Conservation (phyloP, 2,113 vertebrate species). For the Brienomyrus brachyistius region DNA sequence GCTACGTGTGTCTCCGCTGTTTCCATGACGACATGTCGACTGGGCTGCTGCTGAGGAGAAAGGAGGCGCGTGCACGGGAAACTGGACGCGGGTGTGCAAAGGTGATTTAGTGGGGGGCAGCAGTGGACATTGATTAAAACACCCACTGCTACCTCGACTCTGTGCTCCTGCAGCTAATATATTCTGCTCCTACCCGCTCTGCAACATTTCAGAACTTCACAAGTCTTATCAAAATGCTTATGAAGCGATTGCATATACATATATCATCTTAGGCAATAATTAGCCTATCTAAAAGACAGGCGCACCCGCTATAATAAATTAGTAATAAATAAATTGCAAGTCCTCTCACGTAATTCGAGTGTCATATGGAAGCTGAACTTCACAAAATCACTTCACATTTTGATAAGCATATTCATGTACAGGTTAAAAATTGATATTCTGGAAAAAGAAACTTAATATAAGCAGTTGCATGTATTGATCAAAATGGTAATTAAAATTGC, state of each 20-base stretch:
- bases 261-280: not conserved
- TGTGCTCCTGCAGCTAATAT: not conserved
- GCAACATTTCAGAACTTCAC: constrained; percentile 4
- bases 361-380: not conserved
- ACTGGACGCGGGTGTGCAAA: constrained; percentile 47
- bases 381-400: constrained; percentile 10
- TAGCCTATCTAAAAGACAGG: not conserved
- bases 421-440: constrained; percentile 28
- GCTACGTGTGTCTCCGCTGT: constrained; percentile 61
- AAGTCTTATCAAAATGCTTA: not conserved
- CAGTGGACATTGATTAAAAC: constrained; percentile 16
- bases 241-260: not conserved
- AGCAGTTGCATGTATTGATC: not conserved
- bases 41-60: constrained; percentile 51
- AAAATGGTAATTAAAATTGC: not conserved
- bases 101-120: constrained; percentile 26
- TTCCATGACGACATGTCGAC: constrained; percentile 60
- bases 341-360: not conserved
- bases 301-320: no score
- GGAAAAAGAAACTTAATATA: not conserved
- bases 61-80: constrained; percentile 47
- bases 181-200: not conserved
- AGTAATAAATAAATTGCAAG: not conserved
- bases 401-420: constrained; percentile 36
- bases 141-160: not conserved